phyloP scores from a whole-genome alignment of 2,113 vertebrate species.

The Thunnus thynnus region DNA sequence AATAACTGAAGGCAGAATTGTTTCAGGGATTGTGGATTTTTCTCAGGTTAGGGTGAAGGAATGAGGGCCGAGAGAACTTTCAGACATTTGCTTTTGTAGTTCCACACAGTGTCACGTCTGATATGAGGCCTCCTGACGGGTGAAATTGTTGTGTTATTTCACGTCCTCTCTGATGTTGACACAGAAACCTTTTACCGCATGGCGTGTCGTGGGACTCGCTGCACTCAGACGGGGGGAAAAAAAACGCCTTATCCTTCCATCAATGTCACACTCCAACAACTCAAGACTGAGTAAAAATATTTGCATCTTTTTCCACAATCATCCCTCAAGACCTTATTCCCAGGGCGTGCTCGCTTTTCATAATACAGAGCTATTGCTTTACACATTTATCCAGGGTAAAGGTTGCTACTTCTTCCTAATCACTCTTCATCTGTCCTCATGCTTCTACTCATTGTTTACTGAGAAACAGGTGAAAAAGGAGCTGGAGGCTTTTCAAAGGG shows the following conservation, averaged over 20 bases:
- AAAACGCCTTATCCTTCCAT: conserved; percentile 69
- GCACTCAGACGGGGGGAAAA: conserved; percentile 31
- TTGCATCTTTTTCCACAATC: conserved; percentile 73
- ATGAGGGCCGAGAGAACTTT: conserved; percentile 39
- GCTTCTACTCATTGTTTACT: conserved; percentile 64
- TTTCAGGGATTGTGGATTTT: conserved; percentile 64
- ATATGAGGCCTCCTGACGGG: conserved; percentile 73
- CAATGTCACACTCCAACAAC: conserved; percentile 76
- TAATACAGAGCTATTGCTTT: conserved; percentile 69
- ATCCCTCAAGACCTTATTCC: conserved; percentile 61
- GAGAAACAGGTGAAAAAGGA: conserved; percentile 69
- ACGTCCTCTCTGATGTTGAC: conserved; percentile 78
- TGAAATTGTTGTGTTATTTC: conserved; percentile 79
- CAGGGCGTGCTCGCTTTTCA: conserved; percentile 65
- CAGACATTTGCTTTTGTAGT: conserved; percentile 76
- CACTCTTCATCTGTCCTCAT: conserved; percentile 49
- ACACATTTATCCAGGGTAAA: conserved; percentile 63
- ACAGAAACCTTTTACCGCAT: conserved; percentile 82
- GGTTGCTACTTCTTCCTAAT: conserved; percentile 48
- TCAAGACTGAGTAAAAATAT: conserved; percentile 75
- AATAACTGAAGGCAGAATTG: conserved; percentile 77
- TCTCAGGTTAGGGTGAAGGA: conserved; percentile 52
- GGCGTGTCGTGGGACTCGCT: conserved; percentile 64
- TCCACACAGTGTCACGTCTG: conserved; percentile 74
- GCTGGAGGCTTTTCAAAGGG: conserved; percentile 64